Evolutionary conservation across 2,113 vertebrate species (phyloP).

Genomic region (Aramus guarauna): DNA sequence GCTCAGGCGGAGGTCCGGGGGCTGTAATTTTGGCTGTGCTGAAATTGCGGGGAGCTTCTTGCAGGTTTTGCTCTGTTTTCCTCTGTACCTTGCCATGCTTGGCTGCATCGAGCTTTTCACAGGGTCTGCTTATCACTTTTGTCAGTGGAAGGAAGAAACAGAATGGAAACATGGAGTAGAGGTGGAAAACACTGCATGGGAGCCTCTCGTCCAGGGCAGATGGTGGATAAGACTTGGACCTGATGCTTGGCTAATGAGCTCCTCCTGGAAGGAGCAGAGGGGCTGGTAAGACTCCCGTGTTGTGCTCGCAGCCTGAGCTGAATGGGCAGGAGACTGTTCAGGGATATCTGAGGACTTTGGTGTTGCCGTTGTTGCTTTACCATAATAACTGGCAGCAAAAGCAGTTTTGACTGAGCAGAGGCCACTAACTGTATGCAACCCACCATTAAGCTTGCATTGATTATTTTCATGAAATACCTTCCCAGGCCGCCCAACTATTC

Average conservation of each 20-base stretch:
- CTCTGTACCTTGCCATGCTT: not conserved
- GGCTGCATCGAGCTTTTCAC: not conserved
- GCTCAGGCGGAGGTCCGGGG: fast-evolving
- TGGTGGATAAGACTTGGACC: not conserved
- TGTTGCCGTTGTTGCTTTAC: not conserved
- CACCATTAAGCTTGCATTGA: not conserved
- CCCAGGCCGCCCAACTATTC: not conserved
- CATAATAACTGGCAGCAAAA: not conserved
- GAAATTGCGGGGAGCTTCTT: not conserved
- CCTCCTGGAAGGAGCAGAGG: not conserved
- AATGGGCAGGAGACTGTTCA: not conserved
- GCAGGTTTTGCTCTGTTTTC: not conserved
- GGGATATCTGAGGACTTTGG: not conserved
- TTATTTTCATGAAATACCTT: not conserved
- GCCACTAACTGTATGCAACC: not conserved
- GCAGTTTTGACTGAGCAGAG: not conserved
- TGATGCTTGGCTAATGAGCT: not conserved
- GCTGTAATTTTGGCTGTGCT: not conserved
- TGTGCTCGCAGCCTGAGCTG: not conserved
- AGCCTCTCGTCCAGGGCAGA: not conserved
- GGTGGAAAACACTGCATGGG: not conserved
- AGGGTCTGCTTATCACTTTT: not conserved
- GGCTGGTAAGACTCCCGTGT: fast-evolving
- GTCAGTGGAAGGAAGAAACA: not conserved
- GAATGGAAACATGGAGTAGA: not conserved